Conservation (phyloP, 92 coral and sea anemone genomes). For the Hydrozoanthus gracilis region DNA sequence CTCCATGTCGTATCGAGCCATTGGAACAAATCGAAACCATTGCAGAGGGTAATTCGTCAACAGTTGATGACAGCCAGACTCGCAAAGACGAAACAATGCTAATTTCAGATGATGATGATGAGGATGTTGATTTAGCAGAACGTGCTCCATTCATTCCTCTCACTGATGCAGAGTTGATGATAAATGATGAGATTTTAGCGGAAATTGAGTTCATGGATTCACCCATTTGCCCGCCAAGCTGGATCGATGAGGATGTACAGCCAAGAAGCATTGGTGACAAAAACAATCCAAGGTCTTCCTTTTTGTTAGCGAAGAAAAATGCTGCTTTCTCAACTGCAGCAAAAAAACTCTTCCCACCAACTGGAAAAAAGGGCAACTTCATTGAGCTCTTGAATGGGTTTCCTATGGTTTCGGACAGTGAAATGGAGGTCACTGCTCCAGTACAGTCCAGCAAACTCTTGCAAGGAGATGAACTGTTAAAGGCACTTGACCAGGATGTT, state of each 20-base stretch:
- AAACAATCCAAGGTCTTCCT: conserved; percentile 57
- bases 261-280: neutral
- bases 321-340: conserved; percentile 43
- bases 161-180: conserved; percentile 78
- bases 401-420: conserved; percentile 75
- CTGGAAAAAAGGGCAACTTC: conserved; percentile 68
- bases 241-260: conserved; percentile 72
- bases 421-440: conserved; percentile 93
- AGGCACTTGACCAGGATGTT: conserved; percentile 78
- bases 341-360: conserved; percentile 52
- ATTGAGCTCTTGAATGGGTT: conserved; percentile 71
- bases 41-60: conserved; percentile 26
- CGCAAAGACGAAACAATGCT: conserved; percentile 1
- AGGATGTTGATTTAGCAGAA: conserved; percentile 67
- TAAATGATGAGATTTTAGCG: conserved; percentile 71
- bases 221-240: conserved; percentile 66
- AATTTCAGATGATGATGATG: conserved; percentile 58
- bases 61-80: neutral
- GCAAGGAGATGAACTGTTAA: conserved; percentile 88
- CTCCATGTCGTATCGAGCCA: conserved; percentile 28
- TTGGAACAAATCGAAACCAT: conserved; percentile 11
- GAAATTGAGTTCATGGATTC: conserved; percentile 82
- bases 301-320: conserved; percentile 50
- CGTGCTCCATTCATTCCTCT: conserved; percentile 97
- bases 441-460: conserved; percentile 76